Percentiles rank a stretch among this genome's conserved stretches.
Evolutionary conservation across 2,797 vertebrate species (phyloP).

Genomic region (Chaetodon trifasciatus): DNA sequence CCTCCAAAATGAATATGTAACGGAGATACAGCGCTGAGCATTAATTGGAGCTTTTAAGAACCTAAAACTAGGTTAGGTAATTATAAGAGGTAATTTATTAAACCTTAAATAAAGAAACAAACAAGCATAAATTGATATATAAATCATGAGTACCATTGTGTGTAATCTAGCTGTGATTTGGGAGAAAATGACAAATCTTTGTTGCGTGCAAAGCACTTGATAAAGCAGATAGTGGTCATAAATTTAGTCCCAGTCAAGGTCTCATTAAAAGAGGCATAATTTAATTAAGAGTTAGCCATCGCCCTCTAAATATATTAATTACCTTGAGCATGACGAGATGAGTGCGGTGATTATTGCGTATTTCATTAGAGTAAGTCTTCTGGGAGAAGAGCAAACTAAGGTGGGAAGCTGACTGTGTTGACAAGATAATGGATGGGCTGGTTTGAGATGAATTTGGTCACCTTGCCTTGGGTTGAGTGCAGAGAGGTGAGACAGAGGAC

Average conservation of each 20-base stretch:
- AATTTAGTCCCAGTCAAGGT: conserved; percentile 95
- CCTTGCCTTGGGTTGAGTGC: conserved; percentile 87
- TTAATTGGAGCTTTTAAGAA: conserved; percentile 85
- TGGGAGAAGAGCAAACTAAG: conserved; percentile 90
- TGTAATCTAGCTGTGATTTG: conserved; percentile 91
- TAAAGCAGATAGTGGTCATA: conserved; percentile 97
- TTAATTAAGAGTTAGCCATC: conserved; percentile 95
- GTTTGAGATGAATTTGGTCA: conserved; percentile 88
- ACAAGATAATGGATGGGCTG: conserved; percentile 95
- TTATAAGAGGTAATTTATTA: conserved; percentile 94
- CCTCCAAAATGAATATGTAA: conserved; percentile 90
- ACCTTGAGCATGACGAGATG: conserved; percentile 98
- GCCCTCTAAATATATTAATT: conserved; percentile 98
- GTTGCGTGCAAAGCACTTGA: conserved; percentile 90
- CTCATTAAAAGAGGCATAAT: conserved; percentile 97
- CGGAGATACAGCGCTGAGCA: conserved; percentile 85
- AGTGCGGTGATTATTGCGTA: conserved; percentile 92
- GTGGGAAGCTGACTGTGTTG: conserved; percentile 87
- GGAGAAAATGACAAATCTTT: conserved; percentile 95
- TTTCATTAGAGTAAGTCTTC: conserved; percentile 95
- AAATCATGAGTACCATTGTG: conserved; percentile 93
- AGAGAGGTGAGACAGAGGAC: conserved; percentile 81
- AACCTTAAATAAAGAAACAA: conserved; percentile 93
- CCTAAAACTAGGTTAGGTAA: conserved; percentile 87
- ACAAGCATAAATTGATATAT: conserved; percentile 97